Conservation (phyloP, 2,113 vertebrate species). For the Dicerorhinus sumatrensis region DNA sequence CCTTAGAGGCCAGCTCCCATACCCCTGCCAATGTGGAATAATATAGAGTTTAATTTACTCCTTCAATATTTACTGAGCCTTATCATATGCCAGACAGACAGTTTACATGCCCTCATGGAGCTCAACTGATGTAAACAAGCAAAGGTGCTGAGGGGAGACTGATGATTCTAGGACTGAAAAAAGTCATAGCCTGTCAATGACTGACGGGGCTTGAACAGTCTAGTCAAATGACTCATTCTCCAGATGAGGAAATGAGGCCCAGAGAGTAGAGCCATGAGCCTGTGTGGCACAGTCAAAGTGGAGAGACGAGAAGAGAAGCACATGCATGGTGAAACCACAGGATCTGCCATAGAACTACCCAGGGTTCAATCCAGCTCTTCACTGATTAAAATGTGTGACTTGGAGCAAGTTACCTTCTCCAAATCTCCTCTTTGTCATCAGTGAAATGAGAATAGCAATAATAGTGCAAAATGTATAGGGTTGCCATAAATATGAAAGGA, state of each 20-base stretch:
- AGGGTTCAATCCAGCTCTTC: neutral
- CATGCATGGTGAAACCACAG: neutral
- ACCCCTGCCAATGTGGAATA: neutral
- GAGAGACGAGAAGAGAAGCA: neutral
- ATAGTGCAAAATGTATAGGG: neutral
- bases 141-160: neutral
- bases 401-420: neutral
- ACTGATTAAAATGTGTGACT: neutral
- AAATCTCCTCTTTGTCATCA: neutral
- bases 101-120: neutral
- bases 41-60: neutral
- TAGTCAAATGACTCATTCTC: neutral
- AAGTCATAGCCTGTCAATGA: neutral
- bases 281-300: accelerated
- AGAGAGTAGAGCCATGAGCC: accelerated
- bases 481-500: neutral
- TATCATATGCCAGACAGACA: neutral
- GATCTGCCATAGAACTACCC: neutral
- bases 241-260: neutral
- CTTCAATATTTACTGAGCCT: neutral
- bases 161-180: neutral
- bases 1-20: neutral
- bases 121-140: neutral
- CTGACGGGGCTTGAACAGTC: neutral
- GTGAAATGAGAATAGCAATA: neutral